Base-by-base conservation (phyloP, 2,113 vertebrate genomes). In the Riparia riparia region DNA sequence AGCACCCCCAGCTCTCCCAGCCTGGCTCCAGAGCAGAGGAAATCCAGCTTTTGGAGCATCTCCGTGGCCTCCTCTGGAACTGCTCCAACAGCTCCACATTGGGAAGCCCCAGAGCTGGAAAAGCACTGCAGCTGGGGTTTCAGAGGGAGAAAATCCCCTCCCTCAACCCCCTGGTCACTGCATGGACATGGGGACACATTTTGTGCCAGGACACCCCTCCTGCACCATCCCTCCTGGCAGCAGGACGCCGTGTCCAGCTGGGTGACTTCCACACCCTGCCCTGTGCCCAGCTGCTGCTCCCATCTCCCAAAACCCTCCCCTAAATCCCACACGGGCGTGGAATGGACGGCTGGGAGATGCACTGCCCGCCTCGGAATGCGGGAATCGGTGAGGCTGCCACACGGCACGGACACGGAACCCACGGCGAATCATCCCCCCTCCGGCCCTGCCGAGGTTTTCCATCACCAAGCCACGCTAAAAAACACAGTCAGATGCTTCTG, bases 401-500 rank as follows among this genome's bases (percentile, higher is more conserved):
- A 6, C 34, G 5, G 0, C 37, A 3, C 0, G 3, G 68, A 24
- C 0, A 28, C 4, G 0, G 44, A 74, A 24, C 1, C 56, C 10
- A 49, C 6, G 0, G 44, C 45, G n/a, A 63, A 53, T 17, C 0
- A 18, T 16, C 63, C 44, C 13, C 58, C 9, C 51, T 34, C 60
- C 45, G 63, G 34, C 76, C 72, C 93, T 63, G 68, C 77, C 84
- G 19, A 39, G 68, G 58, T 2, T 64, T 20, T 9, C 72, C 20
- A 88, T 0, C 78, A 28, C 49, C 66, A n/a, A 89, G 47, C 41
- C 77, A 51, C 0, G 78, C 57, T 89, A 2, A 91, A 77, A 95
- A 95, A 69, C 90, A 88, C 66, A 73, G 92, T 90, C 93, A 94
- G 94, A 65, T 90, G 92, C 90, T 92, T 94, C 85, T 91, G 92